phyloP scores from a whole-genome alignment of 2,888 invertebrate species.

The Volucella bombylans region DNA sequence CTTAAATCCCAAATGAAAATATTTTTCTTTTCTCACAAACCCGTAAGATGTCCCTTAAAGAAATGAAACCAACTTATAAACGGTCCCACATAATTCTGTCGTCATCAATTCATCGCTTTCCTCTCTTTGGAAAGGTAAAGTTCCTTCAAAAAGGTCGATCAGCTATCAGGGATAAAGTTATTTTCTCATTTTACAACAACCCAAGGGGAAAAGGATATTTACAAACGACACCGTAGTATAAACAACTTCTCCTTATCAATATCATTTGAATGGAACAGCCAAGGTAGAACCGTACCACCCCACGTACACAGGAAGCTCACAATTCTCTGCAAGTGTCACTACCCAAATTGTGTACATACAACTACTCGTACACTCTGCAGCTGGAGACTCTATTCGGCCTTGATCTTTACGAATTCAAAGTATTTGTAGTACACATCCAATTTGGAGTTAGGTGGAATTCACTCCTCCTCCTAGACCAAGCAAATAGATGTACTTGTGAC shows the following conservation, averaged over 20 bases:
- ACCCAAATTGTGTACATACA: slow-evolving; percentile 5
- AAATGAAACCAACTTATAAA: no score
- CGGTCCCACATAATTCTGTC: no score
- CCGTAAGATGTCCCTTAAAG: no score
- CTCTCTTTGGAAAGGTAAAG: no score
- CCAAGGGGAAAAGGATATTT: slow-evolving; percentile 7
- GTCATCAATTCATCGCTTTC: no score
- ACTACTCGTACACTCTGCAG: neutral
- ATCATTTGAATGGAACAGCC: slow-evolving; percentile 30
- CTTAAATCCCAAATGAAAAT: no score
- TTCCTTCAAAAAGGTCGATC: neutral
- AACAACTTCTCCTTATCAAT: slow-evolving; percentile 35
- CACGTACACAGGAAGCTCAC: neutral
- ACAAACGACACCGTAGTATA: slow-evolving; percentile 17
- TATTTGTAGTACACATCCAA: neutral
- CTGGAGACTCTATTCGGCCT: slow-evolving; percentile 20
- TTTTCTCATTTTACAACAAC: slow-evolving; percentile 2
- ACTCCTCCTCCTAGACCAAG: neutral
- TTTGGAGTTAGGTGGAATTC: slow-evolving; percentile 2
- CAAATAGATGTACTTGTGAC: neutral
- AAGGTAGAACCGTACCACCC: no score
- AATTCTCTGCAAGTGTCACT: slow-evolving; percentile 14
- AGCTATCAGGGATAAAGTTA: slow-evolving; percentile 1
- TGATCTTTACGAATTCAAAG: neutral
- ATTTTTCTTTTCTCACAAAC: no score